phyloP scores from a whole-genome alignment of 2,113 vertebrate genomes.

The Menidia beryllina region DNA sequence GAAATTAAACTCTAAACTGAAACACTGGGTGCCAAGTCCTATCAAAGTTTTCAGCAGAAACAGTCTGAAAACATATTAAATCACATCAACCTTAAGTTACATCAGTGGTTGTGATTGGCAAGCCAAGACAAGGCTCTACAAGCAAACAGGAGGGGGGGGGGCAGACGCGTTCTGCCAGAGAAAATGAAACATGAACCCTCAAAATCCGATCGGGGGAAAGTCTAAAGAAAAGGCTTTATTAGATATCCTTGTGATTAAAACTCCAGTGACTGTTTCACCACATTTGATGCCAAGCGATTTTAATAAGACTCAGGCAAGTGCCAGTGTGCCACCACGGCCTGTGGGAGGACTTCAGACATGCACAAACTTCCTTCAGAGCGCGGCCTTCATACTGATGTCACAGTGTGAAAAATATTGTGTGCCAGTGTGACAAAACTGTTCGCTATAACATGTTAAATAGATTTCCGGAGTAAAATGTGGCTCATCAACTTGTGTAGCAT shows the following conservation, averaged over 20 bases:
- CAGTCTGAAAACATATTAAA: background rate
- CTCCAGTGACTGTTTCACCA: slow-evolving; percentile 10
- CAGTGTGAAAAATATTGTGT: slow-evolving; percentile 29
- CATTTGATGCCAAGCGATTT: slow-evolving; percentile 7
- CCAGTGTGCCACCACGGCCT: slow-evolving; percentile 28
- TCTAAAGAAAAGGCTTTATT: slow-evolving; percentile 1
- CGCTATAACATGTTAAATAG: background rate
- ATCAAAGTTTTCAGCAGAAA: too few species aligned
- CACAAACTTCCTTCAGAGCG: slow-evolving; percentile 10
- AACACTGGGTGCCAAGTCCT: too few species aligned
- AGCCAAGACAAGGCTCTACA: background rate
- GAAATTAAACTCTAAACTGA: too few species aligned
- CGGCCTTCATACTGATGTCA: slow-evolving; percentile 18
- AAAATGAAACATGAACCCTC: background rate
- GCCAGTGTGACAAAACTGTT: slow-evolving; percentile 19
- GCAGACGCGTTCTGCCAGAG: background rate
- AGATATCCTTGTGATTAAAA: slow-evolving; percentile 13
- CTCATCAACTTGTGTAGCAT: background rate
- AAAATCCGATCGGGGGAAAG: background rate
- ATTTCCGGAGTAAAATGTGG: slow-evolving; percentile 1
- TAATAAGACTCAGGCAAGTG: slow-evolving; percentile 27
- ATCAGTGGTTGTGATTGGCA: background rate
- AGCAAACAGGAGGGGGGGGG: background rate
- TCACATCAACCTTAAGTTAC: background rate
- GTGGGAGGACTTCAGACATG: slow-evolving; percentile 38